Evolutionary conservation across 2,113 vertebrate genomes (phyloP).

Genomic region (Aramus guarauna): DNA sequence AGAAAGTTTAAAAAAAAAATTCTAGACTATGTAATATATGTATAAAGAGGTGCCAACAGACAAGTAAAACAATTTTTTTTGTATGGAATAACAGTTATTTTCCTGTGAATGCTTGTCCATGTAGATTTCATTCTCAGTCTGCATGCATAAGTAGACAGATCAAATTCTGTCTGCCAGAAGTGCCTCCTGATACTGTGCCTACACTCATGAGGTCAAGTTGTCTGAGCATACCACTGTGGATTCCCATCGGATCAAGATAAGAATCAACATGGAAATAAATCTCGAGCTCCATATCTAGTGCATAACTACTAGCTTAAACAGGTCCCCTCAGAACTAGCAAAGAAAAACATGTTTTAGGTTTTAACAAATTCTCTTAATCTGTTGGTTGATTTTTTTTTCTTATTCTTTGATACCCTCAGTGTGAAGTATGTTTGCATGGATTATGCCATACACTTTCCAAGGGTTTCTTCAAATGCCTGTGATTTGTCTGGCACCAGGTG

Average conservation of each 20-base stretch:
- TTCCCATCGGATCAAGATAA: not conserved
- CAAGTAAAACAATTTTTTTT: not conserved
- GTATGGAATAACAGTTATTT: not conserved
- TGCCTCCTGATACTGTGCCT: not conserved
- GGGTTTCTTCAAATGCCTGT: not conserved
- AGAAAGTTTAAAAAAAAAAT: not conserved
- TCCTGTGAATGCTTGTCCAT: not conserved
- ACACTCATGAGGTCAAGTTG: not conserved
- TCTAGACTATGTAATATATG: not conserved
- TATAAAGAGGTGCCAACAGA: not conserved
- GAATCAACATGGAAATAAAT: not conserved
- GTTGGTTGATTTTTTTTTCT: not conserved
- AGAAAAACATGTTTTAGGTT: not conserved
- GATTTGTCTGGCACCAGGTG: not conserved
- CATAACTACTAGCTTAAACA: not conserved
- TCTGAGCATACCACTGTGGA: not conserved
- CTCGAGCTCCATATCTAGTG: not conserved
- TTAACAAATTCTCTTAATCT: not conserved
- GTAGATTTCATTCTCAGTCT: not conserved
- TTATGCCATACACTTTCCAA: not conserved
- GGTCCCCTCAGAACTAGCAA: not conserved
- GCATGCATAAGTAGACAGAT: not conserved
- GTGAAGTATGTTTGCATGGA: not conserved
- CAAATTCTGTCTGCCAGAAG: not conserved
- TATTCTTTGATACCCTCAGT: not conserved